Conservation (phyloP, 2,888 invertebrate genomes). For the Autographa gamma region DNA sequence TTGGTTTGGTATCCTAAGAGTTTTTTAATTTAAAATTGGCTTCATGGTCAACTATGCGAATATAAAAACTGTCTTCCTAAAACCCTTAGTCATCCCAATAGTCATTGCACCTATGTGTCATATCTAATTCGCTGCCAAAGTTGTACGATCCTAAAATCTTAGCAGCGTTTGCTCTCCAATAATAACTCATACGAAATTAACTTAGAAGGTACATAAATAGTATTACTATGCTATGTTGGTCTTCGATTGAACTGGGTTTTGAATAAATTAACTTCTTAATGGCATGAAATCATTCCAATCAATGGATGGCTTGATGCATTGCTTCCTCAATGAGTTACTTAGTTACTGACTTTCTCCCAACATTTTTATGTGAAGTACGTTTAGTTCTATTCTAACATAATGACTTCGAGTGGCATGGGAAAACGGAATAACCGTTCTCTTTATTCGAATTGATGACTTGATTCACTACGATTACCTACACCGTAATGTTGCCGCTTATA, state of each 20-base stretch:
- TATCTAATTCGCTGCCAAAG: not conserved
- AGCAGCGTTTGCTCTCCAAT: not conserved
- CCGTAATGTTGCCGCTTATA: conserved; percentile 32
- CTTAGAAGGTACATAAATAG: not conserved
- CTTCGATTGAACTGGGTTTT: conserved; percentile 10
- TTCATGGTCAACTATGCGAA: too few relatives aligned
- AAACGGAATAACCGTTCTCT: conserved; percentile 20
- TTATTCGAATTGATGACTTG: conserved; percentile 15
- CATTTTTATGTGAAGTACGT: conserved; percentile 26
- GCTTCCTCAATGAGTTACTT: conserved; percentile 42
- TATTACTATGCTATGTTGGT: conserved; percentile 8
- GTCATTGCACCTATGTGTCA: not conserved
- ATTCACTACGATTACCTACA: conserved; percentile 15
- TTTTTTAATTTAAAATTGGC: too few relatives aligned
- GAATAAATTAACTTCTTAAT: conserved; percentile 25
- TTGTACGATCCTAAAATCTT: not conserved
- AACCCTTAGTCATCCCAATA: not conserved
- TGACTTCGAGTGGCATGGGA: conserved; percentile 17
- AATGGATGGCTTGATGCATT: conserved; percentile 42
- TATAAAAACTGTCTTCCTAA: too few relatives aligned
- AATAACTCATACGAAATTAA: conserved; percentile 3
- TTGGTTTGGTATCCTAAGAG: too few relatives aligned
- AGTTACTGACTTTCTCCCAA: conserved; percentile 39
- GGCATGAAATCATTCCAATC: conserved; percentile 35
- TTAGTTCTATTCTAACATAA: conserved; percentile 7